Evolutionary conservation across 2,797 vertebrate genomes (phyloP).

Genomic region (Balearica regulorum): DNA sequence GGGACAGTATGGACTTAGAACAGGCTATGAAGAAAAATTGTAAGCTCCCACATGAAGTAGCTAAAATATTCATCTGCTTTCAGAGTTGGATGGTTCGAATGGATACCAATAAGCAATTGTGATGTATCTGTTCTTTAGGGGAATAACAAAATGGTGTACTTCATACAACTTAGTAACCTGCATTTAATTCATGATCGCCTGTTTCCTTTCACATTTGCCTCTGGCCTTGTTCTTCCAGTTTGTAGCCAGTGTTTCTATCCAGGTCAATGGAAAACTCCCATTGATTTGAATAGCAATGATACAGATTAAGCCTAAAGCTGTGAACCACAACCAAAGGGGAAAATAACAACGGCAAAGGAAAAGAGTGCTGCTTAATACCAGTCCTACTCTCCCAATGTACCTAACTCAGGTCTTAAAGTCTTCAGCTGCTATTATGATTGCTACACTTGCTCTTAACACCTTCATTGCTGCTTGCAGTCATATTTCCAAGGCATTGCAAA

Average conservation of each 20-base stretch:
- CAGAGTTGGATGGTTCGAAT: not conserved
- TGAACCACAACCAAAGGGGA: not conserved
- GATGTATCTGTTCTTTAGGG: not conserved
- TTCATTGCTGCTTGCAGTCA: not conserved
- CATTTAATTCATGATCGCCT: not conserved
- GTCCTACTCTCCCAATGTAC: not conserved
- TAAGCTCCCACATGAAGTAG: not conserved
- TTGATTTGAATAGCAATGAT: not conserved
- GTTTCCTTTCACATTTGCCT: not conserved
- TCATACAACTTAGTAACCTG: not conserved
- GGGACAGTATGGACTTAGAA: not conserved
- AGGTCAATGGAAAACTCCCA: conserved; percentile 22
- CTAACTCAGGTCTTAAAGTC: not conserved
- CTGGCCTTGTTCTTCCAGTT: not conserved
- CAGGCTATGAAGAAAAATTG: not conserved
- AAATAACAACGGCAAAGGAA: not conserved
- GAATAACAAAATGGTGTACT: not conserved
- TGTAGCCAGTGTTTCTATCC: not conserved
- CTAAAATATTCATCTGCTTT: not conserved
- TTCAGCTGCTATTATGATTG: not conserved
- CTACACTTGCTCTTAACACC: not conserved
- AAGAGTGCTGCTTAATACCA: not conserved
- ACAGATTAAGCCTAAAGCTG: not conserved
- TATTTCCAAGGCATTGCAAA: not conserved
- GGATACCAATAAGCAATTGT: not conserved